Conservation (phyloP, 2,888 invertebrate genomes). For the Erpobdella octoculata region DNA sequence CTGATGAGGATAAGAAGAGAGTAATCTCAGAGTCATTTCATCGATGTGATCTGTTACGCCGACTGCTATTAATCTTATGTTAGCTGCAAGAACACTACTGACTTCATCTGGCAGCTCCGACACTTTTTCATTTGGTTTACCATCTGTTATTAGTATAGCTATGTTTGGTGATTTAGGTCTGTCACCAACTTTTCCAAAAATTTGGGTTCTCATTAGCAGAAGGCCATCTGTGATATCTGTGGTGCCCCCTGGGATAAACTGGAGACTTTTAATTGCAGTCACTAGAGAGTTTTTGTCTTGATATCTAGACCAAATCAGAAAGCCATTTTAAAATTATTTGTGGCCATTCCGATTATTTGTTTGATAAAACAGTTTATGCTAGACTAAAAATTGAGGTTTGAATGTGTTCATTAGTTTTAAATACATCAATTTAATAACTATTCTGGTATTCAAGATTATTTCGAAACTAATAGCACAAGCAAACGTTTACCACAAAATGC, state of each 20-base stretch:
- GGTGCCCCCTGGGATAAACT: not conserved
- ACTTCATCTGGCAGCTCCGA: not conserved
- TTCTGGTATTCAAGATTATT: too few relatives aligned
- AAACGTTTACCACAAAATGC: too few relatives aligned
- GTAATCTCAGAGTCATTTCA: constrained; percentile 7
- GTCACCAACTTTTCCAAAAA: constrained; percentile 16
- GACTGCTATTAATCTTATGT: constrained; percentile 3
- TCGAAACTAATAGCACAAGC: too few relatives aligned
- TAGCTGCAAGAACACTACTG: not conserved
- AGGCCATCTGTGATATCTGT: not conserved
- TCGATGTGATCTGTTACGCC: constrained; percentile 25
- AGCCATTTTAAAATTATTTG: too few relatives aligned
- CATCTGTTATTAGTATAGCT: constrained; percentile 25
- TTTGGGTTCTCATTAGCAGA: not conserved
- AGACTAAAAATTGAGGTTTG: too few relatives aligned
- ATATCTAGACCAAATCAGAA: too few relatives aligned
- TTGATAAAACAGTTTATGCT: too few relatives aligned
- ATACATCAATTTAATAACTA: too few relatives aligned
- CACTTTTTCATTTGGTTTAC: not conserved
- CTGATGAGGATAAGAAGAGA: constrained; percentile 19
- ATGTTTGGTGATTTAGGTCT: not conserved
- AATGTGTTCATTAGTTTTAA: too few relatives aligned
- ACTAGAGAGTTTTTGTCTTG: not conserved
- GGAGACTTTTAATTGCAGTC: not conserved
- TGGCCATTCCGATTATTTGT: too few relatives aligned